These are phyloP conservation scores for Patella depressa DNA, from an alignment of 2,888 invertebrate species.

Conservation along the genomic window DNA sequence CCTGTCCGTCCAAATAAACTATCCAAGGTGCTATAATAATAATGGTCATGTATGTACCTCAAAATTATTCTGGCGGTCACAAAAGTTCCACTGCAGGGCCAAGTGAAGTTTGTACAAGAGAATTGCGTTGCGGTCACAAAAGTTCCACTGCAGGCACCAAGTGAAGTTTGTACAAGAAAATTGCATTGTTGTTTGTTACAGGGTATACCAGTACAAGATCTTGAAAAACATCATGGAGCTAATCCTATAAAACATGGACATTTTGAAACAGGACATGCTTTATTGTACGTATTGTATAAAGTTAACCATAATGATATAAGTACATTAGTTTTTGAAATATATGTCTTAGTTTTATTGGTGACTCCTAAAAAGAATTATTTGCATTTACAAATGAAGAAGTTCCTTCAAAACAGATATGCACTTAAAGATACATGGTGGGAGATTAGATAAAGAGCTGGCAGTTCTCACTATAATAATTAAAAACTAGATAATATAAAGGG, in stretches of 20 bases:
- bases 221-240: constrained; percentile 73
- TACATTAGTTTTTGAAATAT: too few species aligned
- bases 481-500: too few species aligned
- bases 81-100: background rate
- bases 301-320: too few species aligned
- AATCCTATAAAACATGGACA: constrained; percentile 73
- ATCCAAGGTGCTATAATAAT: background rate
- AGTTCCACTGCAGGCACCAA: background rate
- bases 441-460: too few species aligned
- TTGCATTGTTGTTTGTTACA: constrained; percentile 51
- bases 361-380: too few species aligned
- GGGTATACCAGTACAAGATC: constrained; percentile 75
- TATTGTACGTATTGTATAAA: constrained; percentile 75
- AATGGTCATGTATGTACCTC: background rate
- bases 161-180: background rate
- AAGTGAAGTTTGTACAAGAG: too few species aligned
- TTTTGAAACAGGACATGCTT: constrained; percentile 74
- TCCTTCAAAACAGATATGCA: constrained; percentile 12
- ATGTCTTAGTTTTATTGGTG: too few species aligned
- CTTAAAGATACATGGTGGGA: background rate
- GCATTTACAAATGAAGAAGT: too few species aligned
- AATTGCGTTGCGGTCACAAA: constrained; percentile 3
- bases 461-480: too few species aligned
- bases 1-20: background rate
- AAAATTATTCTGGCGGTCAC: background rate